Evolutionary conservation across 1,140 invertebrate species (phyloP), one percentile per base, ranked within the genome.

Genomic region (Scaptomyza pallida): DNA sequence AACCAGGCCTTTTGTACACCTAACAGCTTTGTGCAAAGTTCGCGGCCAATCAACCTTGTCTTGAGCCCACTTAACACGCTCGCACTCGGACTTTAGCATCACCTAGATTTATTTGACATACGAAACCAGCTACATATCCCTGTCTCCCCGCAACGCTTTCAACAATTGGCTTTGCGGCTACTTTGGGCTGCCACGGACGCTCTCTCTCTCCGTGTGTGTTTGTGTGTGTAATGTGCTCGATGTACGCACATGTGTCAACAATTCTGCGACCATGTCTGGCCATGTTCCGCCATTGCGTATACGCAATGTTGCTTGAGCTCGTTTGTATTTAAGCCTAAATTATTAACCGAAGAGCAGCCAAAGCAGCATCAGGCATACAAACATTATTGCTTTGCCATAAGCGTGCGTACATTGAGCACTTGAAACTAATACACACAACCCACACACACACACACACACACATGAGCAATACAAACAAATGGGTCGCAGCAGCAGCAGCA

Each of bases 261-360:
- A 56, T 17, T n/a, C 16, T 8, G 10, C 9, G 26, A 5, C 16
- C 5, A 30, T 21, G 21, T 44, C 54, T 12, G 2, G n/a, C 9
- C 85, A 62, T 76, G 80, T 81, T n/a, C 71, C 82, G 75, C 19
- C 59, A 67, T 41, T 62, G 74, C 81, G 81, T 85, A 80, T 85
- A 86, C 81, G 77, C 82, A 86, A 86, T 68, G 54, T 72, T 33
- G 65, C 40, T 60, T 72, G 55, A 67, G 56, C 81, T 77, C 67
- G 82, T 86, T 81, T 88, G 77, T 86, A 81, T 86, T 86, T 86
- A 86, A 81, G 73, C 82, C 77, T 86, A 86, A 86, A 86, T 86
- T 86, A 86, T 86, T 86, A 86, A 86, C 77, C 82, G 65, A 74
- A 72, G 48, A 59, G 78, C 72, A 72, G 59, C 63, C 56, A 67